These are phyloP conservation scores for Nerophis lumbriciformis DNA, from an alignment of 2,113 vertebrate species.

Conservation along the genomic window DNA sequence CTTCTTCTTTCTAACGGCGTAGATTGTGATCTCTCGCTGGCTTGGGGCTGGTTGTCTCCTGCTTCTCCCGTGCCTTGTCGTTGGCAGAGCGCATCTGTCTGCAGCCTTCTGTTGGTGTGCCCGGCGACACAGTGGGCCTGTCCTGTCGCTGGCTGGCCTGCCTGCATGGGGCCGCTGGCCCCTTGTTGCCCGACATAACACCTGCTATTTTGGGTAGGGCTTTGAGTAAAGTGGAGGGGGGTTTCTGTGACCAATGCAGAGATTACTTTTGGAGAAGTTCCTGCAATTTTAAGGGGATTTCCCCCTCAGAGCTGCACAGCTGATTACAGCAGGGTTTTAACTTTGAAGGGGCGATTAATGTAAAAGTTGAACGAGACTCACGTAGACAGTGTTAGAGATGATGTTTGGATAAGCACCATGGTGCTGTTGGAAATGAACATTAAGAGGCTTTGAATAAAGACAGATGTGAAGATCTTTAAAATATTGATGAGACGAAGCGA, in stretches of 20 bases:
- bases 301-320: conserved; percentile 40
- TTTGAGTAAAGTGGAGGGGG: not conserved
- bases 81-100: no score
- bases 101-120: no score
- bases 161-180: no score
- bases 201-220: no score
- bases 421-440: conserved; percentile 10
- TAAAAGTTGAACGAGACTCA: conserved; percentile 14
- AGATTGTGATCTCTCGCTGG: no score
- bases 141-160: no score
- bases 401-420: conserved; percentile 13
- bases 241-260: conserved; percentile 16
- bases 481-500: conserved; percentile 19
- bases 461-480: conserved; percentile 24
- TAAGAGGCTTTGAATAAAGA: conserved; percentile 26
- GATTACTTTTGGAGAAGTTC: conserved; percentile 45
- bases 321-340: conserved; percentile 53
- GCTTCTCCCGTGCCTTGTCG: no score
- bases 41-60: no score
- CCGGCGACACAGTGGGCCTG: no score
- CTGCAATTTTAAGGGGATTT: conserved; percentile 61
- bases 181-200: no score
- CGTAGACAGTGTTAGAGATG: conserved; percentile 11
- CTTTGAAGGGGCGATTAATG: conserved; percentile 33
- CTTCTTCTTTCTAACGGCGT: no score